Evolutionary conservation across 2,113 vertebrate species (phyloP), one percentile per base, ranked within the genome.

Genomic region (Anarhynchus alexandrinus): DNA sequence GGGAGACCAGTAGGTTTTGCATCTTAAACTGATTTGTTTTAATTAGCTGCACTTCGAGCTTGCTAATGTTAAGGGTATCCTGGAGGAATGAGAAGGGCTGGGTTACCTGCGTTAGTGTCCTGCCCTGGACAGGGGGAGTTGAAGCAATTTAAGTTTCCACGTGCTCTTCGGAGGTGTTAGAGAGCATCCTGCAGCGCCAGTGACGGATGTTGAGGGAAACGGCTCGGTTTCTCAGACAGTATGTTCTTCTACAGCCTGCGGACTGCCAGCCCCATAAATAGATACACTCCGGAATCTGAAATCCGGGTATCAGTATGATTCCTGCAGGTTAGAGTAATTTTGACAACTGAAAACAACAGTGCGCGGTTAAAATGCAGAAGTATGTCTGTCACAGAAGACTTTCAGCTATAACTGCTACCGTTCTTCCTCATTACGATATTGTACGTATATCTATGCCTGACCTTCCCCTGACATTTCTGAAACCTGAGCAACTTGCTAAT

Each of bases 401-500:
- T 81, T 19, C 36, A 71, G 55, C 82, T 83, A 0, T 38, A 59
- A 30, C 34, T 52, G 4, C 15, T 74, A 3, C n/a, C 59, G 1
- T 65, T 86, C 57, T 86, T 32, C 64, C 49, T 78, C 15, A 8
- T 86, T 88, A 82, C 27, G 19, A 1, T 62, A 40, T 34, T 43
- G 21, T 15, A 4, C 11, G 2, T 85, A 8, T 91, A 32, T 91
- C 88, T 96, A 30, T 95, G 43, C 23, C 38, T 86, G 70, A 79
- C 86, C 73, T 93, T 73, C 45, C 54, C 2, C 2, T 36, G 80
- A 61, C 64, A 40, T 22, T 86, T 45, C 79, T 94, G 78, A 90
- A 94, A 95, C 30, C 69, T 83, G 79, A 96, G 59, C 27, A 52
- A 71, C 19, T 71, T 94, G 90, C 61, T 86, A 71, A 92, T 92